phyloP scores from a whole-genome alignment of 2,113 vertebrate genomes.

The Xiphorhynchus elegans region DNA sequence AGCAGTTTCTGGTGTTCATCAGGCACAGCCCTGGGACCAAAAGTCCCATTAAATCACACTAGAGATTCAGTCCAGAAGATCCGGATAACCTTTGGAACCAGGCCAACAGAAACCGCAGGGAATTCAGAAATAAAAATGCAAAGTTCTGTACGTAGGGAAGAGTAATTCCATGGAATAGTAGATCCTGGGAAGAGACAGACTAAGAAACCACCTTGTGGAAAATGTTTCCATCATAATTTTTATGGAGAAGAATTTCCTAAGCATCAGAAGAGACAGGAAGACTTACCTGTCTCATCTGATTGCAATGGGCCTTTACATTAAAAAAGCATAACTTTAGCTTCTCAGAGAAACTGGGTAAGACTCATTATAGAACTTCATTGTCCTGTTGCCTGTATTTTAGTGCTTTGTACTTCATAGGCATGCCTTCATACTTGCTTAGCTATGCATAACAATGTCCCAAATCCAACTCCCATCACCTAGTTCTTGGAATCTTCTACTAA shows the following conservation, averaged over 20 bases:
- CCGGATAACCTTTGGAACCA: neutral
- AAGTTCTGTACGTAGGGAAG: neutral
- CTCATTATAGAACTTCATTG: neutral
- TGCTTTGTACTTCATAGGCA: neutral
- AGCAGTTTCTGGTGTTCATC: neutral
- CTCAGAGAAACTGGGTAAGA: neutral
- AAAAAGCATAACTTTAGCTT: neutral
- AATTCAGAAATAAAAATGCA: neutral
- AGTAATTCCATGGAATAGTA: neutral
- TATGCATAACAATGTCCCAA: neutral
- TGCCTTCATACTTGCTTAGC: neutral
- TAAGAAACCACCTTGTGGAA: neutral
- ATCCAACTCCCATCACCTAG: neutral
- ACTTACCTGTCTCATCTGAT: neutral
- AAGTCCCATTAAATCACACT: neutral
- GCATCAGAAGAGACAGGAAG: fast-evolving
- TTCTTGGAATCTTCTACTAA: neutral
- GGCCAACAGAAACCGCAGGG: neutral
- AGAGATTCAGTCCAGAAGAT: neutral
- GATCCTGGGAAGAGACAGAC: neutral
- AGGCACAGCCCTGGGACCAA: neutral
- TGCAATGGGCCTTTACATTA: neutral
- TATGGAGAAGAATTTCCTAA: neutral
- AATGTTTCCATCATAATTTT: neutral
- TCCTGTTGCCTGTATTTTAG: neutral